phyloP scores from a whole-genome alignment of 1,140 invertebrate species.

The Atta texana region DNA sequence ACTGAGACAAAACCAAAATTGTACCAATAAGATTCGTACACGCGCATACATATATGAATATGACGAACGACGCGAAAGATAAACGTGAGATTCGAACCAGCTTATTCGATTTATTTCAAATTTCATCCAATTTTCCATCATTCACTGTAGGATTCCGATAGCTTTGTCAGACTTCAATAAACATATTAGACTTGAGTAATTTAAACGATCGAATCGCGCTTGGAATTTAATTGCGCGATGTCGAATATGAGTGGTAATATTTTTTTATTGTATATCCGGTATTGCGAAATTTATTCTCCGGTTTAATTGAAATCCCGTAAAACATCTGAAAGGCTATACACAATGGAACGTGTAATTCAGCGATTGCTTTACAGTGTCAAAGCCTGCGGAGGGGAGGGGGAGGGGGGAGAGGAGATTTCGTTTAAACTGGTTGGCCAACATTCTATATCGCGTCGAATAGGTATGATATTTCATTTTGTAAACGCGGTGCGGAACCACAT shows the following conservation, averaged over 20 bases:
- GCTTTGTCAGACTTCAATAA: constrained; percentile 14
- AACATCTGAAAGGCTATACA: constrained; percentile 10
- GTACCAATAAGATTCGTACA: neutral
- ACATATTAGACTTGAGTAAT: constrained; percentile 28
- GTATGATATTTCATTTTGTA: constrained; percentile 21
- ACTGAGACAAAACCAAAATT: constrained; percentile 11
- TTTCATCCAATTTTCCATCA: constrained; percentile 21
- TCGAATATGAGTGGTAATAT: neutral
- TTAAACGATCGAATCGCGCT: neutral
- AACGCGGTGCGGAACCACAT: neutral
- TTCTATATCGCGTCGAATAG: constrained; percentile 1
- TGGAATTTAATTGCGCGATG: constrained; percentile 36
- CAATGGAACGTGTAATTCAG: neutral
- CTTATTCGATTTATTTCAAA: constrained; percentile 26
- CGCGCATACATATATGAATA: neutral
- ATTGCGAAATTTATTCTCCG: constrained; percentile 2
- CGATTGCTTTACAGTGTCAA: constrained; percentile 3
- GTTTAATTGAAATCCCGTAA: constrained; percentile 9
- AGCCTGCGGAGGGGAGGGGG: neutral
- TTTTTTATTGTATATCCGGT: neutral
- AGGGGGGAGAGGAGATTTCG: neutral
- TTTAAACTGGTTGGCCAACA: neutral
- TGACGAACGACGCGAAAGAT: neutral
- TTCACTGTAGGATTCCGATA: constrained; percentile 20
- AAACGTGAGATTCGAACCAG: neutral